Base-by-base conservation (phyloP, 1,140 invertebrate genomes). In the Plutomurus gul region DNA sequence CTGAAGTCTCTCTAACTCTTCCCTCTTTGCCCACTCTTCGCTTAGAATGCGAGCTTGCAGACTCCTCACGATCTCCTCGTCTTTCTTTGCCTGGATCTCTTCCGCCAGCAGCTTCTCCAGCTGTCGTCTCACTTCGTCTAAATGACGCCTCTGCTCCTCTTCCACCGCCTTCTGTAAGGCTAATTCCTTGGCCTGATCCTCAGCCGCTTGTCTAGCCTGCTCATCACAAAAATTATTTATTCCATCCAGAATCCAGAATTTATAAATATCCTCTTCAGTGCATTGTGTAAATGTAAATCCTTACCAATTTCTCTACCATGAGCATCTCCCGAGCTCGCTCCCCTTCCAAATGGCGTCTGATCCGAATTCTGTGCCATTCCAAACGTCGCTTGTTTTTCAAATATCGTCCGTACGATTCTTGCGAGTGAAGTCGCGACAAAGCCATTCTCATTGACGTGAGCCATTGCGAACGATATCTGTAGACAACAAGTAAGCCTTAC, bases 21-120 rank as follows among this genome's bases (percentile, higher is more conserved):
- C 93, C 82, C 93, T 85, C 85, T 91, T 92, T 84, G 93, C 92
- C 92, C 92, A 94, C 88, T 94, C 93, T 87, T 95, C 93, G 43
- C 91, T 89, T 72, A 95, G 87, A 47, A 95, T 91, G 84, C 92
- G 89, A 11, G 92, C 92, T 87, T 93, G 92, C 70, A 93, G 86
- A 70, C 89, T 89, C 84, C 92, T 87, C 0, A 93, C 94, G 81
- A 94, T 93, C 88, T 95, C 93, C 87, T 95, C 94, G 84, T 95
- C 94, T 80, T 90, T 86, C 84, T 94, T 93, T 3, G 93, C 93
- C 85, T 94, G 92, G 4, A 92, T 92, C 86, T 95, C 94, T 87
- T 93, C 92, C 82, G 92, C 91, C 4, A 95, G 85, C 1, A 94
- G 84, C 82, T 87, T 87, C 85, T 94, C 92, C 47, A 93, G 85